These are phyloP conservation scores for Telenomus remus DNA, from an alignment of 1,140 invertebrate genomes.

Conservation along the genomic window DNA sequence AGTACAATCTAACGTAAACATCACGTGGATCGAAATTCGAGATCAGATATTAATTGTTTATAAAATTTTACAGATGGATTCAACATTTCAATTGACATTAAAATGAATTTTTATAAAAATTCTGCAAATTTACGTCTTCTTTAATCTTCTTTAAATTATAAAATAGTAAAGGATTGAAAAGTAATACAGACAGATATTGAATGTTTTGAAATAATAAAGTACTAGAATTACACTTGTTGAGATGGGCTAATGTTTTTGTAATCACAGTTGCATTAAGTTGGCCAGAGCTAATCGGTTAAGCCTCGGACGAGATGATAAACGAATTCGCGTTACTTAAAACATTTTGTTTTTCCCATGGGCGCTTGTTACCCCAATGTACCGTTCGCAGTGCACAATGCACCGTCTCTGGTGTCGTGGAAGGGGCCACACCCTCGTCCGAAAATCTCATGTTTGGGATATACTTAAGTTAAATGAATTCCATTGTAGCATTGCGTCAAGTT, in stretches of 20 bases:
- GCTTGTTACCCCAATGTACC: slow-evolving; percentile 50
- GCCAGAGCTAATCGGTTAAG: slow-evolving; percentile 48
- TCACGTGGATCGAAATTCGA: background rate
- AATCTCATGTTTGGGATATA: slow-evolving; percentile 66
- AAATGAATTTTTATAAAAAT: too few species aligned
- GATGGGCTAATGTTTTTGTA: slow-evolving; percentile 50
- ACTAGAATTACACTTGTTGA: slow-evolving; percentile 6
- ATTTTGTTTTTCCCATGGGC: slow-evolving; percentile 73
- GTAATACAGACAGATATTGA: too few species aligned
- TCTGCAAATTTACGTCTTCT: too few species aligned
- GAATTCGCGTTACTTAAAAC: slow-evolving; percentile 61
- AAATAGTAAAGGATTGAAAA: too few species aligned
- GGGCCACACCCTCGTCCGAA: slow-evolving; percentile 72
- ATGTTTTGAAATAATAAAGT: too few species aligned
- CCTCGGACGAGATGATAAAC: slow-evolving; percentile 37
- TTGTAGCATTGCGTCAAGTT: slow-evolving; percentile 72
- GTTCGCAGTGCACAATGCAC: slow-evolving; percentile 19
- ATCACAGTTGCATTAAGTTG: slow-evolving; percentile 43
- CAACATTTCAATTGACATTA: too few species aligned
- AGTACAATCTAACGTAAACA: slow-evolving; percentile 13
- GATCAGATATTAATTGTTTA: background rate
- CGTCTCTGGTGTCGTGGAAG: slow-evolving; percentile 35
- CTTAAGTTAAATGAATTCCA: slow-evolving; percentile 72
- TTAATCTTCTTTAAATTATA: too few species aligned
- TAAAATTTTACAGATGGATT: too few species aligned